A percentile compares a stretch with the other conserved stretches of the same genome.
Evolutionary conservation across 2,888 invertebrate species (phyloP).

Genomic region (Drosophila kambysellisi): DNA sequence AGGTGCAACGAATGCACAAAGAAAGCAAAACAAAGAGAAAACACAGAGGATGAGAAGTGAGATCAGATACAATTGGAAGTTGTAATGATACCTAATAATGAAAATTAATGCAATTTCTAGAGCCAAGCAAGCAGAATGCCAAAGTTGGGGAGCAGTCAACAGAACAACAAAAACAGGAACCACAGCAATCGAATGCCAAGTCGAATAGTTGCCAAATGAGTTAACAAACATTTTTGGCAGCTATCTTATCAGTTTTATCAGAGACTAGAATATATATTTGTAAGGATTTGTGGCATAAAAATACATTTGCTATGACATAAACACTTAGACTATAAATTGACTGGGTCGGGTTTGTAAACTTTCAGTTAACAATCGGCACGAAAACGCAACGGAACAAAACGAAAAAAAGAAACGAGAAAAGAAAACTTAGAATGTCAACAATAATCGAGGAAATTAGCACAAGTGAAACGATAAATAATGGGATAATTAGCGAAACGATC

Average conservation of each 20-base stretch:
- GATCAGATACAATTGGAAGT: neutral
- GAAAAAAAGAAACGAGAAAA: neutral
- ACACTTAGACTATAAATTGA: constrained; percentile 63
- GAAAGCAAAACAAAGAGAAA: constrained; percentile 13
- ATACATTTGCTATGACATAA: constrained; percentile 74
- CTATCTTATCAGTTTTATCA: constrained; percentile 60
- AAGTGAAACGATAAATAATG: constrained; percentile 41
- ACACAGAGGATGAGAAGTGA: constrained; percentile 18
- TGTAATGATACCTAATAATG: constrained; percentile 1
- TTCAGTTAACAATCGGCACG: constrained; percentile 54
- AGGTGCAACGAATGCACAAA: constrained; percentile 41
- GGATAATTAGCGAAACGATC: constrained; percentile 48
- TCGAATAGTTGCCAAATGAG: constrained; percentile 63
- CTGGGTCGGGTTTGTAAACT: constrained; percentile 24
- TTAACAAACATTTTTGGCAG: constrained; percentile 40
- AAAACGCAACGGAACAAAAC: constrained; percentile 28
- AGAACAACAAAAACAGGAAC: constrained; percentile 4
- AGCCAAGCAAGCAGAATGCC: constrained; percentile 2
- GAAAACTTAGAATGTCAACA: constrained; percentile 27
- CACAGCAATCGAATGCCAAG: constrained; percentile 38
- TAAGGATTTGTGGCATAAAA: constrained; percentile 69
- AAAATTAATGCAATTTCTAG: constrained; percentile 26
- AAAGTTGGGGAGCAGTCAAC: constrained; percentile 17
- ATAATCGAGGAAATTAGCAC: constrained; percentile 60
- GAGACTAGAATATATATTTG: constrained; percentile 18